phyloP scores from a whole-genome alignment of 2,113 vertebrate species.

The Dicentrarchus labrax region DNA sequence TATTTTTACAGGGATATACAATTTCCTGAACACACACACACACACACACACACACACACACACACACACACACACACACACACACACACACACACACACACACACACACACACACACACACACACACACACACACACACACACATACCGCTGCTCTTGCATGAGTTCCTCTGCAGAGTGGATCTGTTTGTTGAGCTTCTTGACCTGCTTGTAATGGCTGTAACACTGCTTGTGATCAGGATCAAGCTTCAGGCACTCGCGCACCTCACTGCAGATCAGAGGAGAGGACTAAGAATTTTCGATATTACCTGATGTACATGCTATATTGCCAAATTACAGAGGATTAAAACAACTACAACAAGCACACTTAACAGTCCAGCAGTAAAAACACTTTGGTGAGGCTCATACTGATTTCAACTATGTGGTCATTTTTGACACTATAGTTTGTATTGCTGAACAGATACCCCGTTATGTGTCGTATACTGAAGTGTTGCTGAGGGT shows the following conservation, averaged over 20 bases:
- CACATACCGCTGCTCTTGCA: constrained; percentile 91
- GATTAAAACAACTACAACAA: background rate
- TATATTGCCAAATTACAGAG: background rate
- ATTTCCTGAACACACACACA: background rate
- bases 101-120: background rate
- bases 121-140: constrained; percentile 56
- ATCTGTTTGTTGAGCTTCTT: constrained; percentile 98
- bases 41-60: constrained; percentile 56
- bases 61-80: constrained; percentile 21
- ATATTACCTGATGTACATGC: background rate
- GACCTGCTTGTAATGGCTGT: constrained; percentile 96
- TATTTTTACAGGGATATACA: constrained; percentile 26
- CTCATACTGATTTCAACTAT: background rate
- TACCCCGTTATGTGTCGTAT: too few species aligned
- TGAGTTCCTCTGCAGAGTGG: constrained; percentile 91
- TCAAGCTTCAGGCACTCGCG: constrained; percentile 98
- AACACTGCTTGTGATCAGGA: constrained; percentile 96
- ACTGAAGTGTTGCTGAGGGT: too few species aligned
- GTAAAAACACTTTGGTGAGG: background rate
- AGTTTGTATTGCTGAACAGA: background rate
- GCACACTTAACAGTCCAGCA: background rate
- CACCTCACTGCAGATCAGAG: constrained; percentile 88
- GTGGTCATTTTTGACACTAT: background rate
- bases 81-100: constrained; percentile 79
- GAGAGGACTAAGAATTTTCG: background rate